These are phyloP conservation scores for Lemur catta DNA, from an alignment of 2,797 vertebrate species.

Conservation along the genomic window DNA sequence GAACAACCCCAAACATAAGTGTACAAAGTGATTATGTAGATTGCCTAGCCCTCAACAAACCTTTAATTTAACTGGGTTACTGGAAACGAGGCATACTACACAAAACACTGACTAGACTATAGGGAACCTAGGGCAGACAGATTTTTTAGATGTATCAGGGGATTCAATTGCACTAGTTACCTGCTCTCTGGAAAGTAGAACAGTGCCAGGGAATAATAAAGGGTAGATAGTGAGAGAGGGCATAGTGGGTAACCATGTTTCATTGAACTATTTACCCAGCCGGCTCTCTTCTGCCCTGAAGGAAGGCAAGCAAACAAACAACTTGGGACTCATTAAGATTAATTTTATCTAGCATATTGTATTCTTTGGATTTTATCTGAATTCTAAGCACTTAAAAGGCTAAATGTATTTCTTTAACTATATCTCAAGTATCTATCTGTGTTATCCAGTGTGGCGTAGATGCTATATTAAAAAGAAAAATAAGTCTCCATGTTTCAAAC, in stretches of 20 bases:
- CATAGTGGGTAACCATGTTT: not conserved
- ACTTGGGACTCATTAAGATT: not conserved
- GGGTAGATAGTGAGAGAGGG: slow-evolving; percentile 43
- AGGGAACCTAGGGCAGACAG: slow-evolving; percentile 62
- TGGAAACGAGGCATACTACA: slow-evolving; percentile 73
- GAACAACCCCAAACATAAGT: not conserved
- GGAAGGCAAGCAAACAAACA: slow-evolving; percentile 35
- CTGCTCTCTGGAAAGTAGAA: slow-evolving; percentile 68
- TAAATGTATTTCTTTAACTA: not conserved
- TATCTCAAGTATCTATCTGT: not conserved
- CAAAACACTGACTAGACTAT: slow-evolving; percentile 62
- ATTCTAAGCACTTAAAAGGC: not conserved
- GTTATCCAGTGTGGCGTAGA: not conserved
- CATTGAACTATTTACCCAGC: slow-evolving; percentile 60
- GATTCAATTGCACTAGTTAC: slow-evolving; percentile 74
- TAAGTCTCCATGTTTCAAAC: not conserved
- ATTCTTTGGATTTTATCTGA: not conserved
- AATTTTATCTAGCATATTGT: slow-evolving; percentile 42
- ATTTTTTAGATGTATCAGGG: slow-evolving; percentile 70
- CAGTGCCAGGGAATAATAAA: slow-evolving; percentile 61
- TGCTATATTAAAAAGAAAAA: not conserved
- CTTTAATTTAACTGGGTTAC: slow-evolving; percentile 79
- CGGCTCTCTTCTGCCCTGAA: slow-evolving; percentile 43
- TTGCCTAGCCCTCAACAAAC: slow-evolving; percentile 68
- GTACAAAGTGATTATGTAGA: slow-evolving; percentile 68